These are phyloP conservation scores for Nothocercus julius DNA, from an alignment of 2,113 vertebrate species.

Conservation along the genomic window DNA sequence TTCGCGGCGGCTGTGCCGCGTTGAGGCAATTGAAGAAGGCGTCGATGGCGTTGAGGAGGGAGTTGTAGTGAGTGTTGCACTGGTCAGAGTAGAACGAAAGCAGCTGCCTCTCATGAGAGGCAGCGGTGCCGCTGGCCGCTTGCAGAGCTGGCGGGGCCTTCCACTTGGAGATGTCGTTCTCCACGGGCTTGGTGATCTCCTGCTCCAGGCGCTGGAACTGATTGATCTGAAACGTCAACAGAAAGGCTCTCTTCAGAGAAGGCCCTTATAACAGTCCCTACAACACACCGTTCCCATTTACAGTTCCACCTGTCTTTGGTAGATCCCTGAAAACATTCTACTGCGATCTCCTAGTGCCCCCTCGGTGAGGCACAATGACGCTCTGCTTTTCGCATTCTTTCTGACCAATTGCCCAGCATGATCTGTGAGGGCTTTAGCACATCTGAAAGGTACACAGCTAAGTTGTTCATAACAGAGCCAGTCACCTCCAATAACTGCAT, in stretches of 20 bases:
- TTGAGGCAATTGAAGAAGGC: slow-evolving; percentile 91
- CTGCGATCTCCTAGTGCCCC: not conserved
- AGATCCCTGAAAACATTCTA: not conserved
- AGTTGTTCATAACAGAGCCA: not conserved
- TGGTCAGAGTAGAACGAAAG: slow-evolving; percentile 93
- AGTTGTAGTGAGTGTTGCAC: slow-evolving; percentile 91
- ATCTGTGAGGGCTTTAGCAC: too few relatives aligned
- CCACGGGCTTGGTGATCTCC: slow-evolving; percentile 92
- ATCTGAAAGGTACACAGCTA: not conserved
- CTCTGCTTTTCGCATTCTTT: not conserved
- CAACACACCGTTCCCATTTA: not conserved
- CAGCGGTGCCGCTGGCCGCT: slow-evolving; percentile 51
- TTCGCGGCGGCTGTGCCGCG: slow-evolving; percentile 89
- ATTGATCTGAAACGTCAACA: slow-evolving; percentile 82
- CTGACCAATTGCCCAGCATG: too few relatives aligned
- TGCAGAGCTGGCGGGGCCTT: slow-evolving; percentile 81
- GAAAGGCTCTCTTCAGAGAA: not conserved
- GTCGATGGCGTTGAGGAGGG: slow-evolving; percentile 90
- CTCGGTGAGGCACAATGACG: not conserved
- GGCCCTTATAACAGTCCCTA: fast-evolving
- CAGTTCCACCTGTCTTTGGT: too few relatives aligned
- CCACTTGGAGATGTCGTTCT: slow-evolving; percentile 95
- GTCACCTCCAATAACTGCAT: not conserved
- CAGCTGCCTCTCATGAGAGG: slow-evolving; percentile 85
- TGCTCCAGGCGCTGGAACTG: slow-evolving; percentile 94